A percentile compares a stretch with the other conserved stretches of the same genome.
phyloP scores from a whole-genome alignment of 2,113 vertebrate genomes.

The Syngnathus typhle region DNA sequence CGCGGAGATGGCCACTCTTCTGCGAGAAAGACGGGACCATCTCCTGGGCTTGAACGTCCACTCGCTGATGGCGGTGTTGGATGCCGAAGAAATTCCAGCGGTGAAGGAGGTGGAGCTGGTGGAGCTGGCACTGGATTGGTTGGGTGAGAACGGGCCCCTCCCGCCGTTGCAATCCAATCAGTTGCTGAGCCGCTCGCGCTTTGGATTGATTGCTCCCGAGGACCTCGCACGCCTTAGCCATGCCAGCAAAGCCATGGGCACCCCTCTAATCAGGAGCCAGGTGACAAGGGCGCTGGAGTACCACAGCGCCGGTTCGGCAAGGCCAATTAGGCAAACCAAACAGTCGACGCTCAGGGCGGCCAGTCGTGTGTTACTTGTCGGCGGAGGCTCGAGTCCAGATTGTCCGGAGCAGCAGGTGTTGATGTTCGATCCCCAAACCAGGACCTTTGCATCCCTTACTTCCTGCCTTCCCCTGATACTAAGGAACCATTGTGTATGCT shows the following conservation, averaged over 20 bases:
- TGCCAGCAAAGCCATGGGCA: conserved; percentile 67
- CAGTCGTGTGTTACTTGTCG: conserved; percentile 75
- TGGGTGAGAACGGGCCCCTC: conserved; percentile 72
- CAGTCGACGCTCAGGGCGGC: conserved; percentile 76
- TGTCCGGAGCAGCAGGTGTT: conserved; percentile 71
- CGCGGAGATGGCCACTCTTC: conserved; percentile 70
- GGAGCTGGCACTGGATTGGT: conserved; percentile 79
- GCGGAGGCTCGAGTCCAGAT: conserved; percentile 69
- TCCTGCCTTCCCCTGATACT: conserved; percentile 66
- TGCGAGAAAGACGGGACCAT: conserved; percentile 63
- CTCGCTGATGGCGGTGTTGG: conserved; percentile 74
- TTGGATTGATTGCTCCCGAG: conserved; percentile 68
- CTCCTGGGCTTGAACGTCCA: conserved; percentile 78
- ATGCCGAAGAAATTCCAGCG: conserved; percentile 73
- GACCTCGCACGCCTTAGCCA: conserved; percentile 70
- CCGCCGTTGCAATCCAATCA: conserved; percentile 68
- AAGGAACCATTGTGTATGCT: conserved; percentile 79
- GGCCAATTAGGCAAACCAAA: conserved; percentile 79
- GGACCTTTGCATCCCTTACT: conserved; percentile 69
- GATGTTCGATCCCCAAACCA: conserved; percentile 76
- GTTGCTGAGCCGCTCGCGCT: conserved; percentile 80
- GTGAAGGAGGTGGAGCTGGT: conserved; percentile 78
- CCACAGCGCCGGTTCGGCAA: conserved; percentile 73
- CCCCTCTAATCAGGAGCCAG: conserved; percentile 76
- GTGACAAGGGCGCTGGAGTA: conserved; percentile 86